Percentiles rank a stretch among this genome's conserved stretches.
These are phyloP conservation scores for Nudaria mundana DNA, from an alignment of 2,888 invertebrate species.

Conservation along the genomic window DNA sequence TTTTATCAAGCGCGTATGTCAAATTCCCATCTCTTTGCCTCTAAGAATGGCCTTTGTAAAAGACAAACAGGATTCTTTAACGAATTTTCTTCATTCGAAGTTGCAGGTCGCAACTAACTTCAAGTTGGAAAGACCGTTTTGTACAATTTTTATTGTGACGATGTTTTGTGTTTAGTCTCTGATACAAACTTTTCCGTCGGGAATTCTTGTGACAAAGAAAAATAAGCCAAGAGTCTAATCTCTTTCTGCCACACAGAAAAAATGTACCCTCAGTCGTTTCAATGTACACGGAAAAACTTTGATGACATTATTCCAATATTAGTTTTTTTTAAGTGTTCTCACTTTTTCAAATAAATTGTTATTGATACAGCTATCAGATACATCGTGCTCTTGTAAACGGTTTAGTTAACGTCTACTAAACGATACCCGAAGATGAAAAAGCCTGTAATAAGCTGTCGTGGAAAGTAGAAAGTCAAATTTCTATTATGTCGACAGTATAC, in stretches of 20 bases:
- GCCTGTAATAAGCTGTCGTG: too few species aligned
- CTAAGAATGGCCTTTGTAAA: conserved; percentile 24
- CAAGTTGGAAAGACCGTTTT: conserved; percentile 19
- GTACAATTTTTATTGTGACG: conserved; percentile 11
- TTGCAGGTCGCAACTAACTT: conserved; percentile 24
- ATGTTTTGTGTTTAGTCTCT: neutral
- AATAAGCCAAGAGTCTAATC: neutral
- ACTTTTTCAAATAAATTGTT: too few species aligned
- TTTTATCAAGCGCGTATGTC: conserved; percentile 61
- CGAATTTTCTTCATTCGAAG: conserved; percentile 28
- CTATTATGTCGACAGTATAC: too few species aligned
- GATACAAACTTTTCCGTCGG: neutral
- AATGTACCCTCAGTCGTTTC: too few species aligned
- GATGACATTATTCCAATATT: too few species aligned
- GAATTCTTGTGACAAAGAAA: neutral
- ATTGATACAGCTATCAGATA: too few species aligned
- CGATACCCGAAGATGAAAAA: too few species aligned
- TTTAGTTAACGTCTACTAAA: too few species aligned
- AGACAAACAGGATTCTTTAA: conserved; percentile 28
- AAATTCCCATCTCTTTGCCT: conserved; percentile 40
- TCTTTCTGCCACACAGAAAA: neutral
- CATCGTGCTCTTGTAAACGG: too few species aligned
- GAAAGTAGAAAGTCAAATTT: too few species aligned
- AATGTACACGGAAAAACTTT: too few species aligned
- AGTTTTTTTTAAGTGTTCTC: too few species aligned